Base-by-base conservation (phyloP, 2,113 vertebrate species). In the Isurus oxyrinchus region DNA sequence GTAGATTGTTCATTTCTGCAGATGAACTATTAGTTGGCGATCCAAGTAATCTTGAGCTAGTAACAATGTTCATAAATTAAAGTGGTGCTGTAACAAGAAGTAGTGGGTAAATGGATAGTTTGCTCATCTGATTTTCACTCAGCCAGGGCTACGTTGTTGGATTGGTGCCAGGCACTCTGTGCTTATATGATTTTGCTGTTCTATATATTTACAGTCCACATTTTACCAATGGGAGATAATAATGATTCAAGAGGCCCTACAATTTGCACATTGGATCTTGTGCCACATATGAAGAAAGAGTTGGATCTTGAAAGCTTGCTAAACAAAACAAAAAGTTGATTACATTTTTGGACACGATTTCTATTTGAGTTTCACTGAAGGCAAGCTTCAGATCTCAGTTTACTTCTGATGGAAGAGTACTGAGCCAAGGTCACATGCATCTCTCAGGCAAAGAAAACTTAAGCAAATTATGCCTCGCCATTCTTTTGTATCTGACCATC, bases 41-140 rank as follows among this genome's bases (percentile, higher is more conserved):
- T 40, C 93, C 23, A 44, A 53, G 86, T 88, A 44, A 6, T 94
- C 27, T 40, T 63, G 93, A 66, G 40, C 59, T 59, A 40, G n/a
- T 67, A 94, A 49, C 23, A 94, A 94, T 66, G 63, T 4, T 16
- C 40, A 94, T 66, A 94, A 94, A 94, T 67, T 66, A 94, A 94
- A 94, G 49, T 40, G 61, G 0, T 67, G 66, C 16, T 94, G 59
- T n/a, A 35, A 59, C 35, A 93, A 59, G 27, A 55, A 93, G 90
- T n/a, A 61, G 90, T 57, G 16, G 55, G 31, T 49, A 5, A 69
- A 53, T 95, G 16, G 10, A 69, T 49, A 95, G 66, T 53, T 95
- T 55, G 25, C 16, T 67, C 49, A 14, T 49, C 94, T 69, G 94
- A 69, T 95, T 66, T 95, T 44, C 94, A 69, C 44, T 53, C 63